Evolutionary conservation across 2,113 vertebrate species (phyloP).

Genomic region (Myrmecophaga tridactyla): DNA sequence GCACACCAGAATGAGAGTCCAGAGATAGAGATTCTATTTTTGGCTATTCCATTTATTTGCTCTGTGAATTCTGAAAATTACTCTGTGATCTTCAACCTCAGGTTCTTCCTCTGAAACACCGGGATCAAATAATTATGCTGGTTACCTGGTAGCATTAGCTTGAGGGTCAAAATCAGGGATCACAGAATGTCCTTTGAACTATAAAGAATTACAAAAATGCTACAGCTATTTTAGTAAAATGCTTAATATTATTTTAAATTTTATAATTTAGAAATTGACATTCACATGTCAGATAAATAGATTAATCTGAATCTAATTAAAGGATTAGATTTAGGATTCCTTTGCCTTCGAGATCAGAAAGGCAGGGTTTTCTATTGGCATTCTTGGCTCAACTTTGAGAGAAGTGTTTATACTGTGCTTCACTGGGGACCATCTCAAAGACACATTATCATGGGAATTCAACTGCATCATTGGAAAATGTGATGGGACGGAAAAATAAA

Average conservation of each 20-base stretch:
- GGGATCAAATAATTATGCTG: not conserved
- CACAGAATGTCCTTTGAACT: not conserved
- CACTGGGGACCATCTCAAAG: constrained; percentile 69
- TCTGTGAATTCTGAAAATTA: not conserved
- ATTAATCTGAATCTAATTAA: not conserved
- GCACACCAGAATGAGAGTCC: not conserved
- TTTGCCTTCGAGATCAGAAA: not conserved
- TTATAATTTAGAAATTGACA: not conserved
- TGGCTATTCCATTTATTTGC: not conserved
- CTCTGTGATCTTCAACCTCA: not conserved
- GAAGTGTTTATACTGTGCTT: constrained; percentile 71
- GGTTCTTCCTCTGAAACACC: not conserved
- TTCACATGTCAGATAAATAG: not conserved
- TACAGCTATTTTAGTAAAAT: not conserved
- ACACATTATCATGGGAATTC: constrained; percentile 62
- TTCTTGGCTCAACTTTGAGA: constrained; percentile 51
- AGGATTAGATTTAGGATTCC: constrained; percentile 12
- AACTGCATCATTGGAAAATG: constrained; percentile 70
- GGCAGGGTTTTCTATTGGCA: constrained; percentile 50
- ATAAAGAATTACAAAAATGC: not conserved
- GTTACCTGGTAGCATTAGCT: not conserved
- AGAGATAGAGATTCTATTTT: not conserved
- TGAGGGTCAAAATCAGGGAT: not conserved
- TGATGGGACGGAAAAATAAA: constrained; percentile 61
- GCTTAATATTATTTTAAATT: not conserved